These are phyloP conservation scores for Gobionotothen gibberifrons DNA, from an alignment of 2,797 vertebrate species.

Conservation along the genomic window DNA sequence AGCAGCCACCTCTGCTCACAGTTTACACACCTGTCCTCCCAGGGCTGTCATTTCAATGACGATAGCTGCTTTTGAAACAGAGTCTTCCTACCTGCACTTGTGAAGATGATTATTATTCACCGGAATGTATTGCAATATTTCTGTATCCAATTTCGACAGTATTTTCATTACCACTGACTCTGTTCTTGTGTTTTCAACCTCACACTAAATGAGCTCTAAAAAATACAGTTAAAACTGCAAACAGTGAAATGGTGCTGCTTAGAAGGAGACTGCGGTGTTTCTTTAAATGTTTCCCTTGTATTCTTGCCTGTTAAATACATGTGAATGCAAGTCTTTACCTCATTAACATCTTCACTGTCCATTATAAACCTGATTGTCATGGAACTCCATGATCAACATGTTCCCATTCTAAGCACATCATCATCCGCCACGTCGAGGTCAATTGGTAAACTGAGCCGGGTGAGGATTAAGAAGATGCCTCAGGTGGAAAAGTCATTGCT, in stretches of 20 bases:
- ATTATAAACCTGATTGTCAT: not conserved
- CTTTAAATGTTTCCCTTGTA: not conserved
- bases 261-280: not conserved
- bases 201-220: not conserved
- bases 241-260: not conserved
- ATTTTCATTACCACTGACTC: not conserved
- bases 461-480: not conserved
- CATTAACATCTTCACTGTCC: not conserved
- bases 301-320: not conserved
- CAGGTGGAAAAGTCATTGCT: not conserved
- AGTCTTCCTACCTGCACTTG: not conserved
- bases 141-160: no score
- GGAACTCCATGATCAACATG: not conserved
- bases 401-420: not conserved
- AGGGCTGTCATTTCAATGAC: slow-evolving; percentile 11
- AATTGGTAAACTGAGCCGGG: not conserved
- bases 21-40: slow-evolving; percentile 17
- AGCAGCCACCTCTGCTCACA: slow-evolving; percentile 7
- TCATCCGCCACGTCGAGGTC: not conserved
- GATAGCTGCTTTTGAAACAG: not conserved
- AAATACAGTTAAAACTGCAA: not conserved
- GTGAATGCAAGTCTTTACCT: not conserved
- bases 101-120: slow-evolving; percentile 7
- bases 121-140: not conserved
- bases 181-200: not conserved